A percentile compares a stretch with the other conserved stretches of the same genome.
Evolutionary conservation across 2,888 invertebrate genomes (phyloP).

Genomic region (Orchestes rusci): DNA sequence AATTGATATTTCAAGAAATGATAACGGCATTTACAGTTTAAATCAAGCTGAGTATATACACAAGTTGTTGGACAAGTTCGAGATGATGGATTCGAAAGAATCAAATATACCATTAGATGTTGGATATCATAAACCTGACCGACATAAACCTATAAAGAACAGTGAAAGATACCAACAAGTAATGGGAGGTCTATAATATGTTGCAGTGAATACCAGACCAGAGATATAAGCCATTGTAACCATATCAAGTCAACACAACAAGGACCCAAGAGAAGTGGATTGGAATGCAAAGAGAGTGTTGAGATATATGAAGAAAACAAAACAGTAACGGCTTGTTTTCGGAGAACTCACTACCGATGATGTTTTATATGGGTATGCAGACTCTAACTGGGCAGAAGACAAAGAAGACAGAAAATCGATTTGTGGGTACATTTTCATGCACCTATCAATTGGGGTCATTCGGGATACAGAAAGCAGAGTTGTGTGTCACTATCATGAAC

Average conservation of each 20-base stretch:
- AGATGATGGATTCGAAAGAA: no score
- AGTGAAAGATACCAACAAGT: no score
- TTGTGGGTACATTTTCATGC: constrained; percentile 8
- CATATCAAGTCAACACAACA: constrained; percentile 8
- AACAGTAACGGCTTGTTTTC: constrained; percentile 4
- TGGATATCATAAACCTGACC: no score
- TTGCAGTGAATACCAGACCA: constrained; percentile 6
- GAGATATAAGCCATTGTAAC: constrained; percentile 5
- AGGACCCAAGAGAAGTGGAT: constrained; percentile 1
- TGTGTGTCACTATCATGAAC: no score
- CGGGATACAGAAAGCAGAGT: no score
- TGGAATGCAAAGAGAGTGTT: neutral
- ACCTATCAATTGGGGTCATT: constrained; percentile 8
- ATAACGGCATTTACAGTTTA: no score
- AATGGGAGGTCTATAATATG: constrained; percentile 6
- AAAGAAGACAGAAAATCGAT: constrained; percentile 6
- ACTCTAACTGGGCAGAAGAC: constrained; percentile 12
- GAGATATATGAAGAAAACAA: no score
- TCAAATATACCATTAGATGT: no score
- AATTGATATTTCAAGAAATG: no score
- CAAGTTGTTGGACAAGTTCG: no score
- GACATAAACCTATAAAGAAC: no score
- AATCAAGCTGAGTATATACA: no score
- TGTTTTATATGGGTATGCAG: constrained; percentile 6
- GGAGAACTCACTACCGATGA: constrained; percentile 4